Base-by-base conservation (phyloP, 2,797 vertebrate species). In the Chelmon rostratus region DNA sequence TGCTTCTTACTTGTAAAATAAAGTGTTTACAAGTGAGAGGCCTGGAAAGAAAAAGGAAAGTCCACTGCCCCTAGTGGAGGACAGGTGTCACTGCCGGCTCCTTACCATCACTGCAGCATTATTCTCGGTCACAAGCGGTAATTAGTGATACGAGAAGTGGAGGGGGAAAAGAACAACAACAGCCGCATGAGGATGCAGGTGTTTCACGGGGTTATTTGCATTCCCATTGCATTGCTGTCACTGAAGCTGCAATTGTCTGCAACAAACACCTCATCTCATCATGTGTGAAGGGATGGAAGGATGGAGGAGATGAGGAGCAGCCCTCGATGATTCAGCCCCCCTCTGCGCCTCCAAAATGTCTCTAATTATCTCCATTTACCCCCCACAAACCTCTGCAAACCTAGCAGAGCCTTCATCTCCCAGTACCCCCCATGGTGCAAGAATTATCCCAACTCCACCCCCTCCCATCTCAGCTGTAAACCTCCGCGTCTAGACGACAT, bases 321-420 rank as follows among this genome's bases (percentile, higher is more conserved):
- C 66, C 70, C 73, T 66, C 2, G 15, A 86, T 81, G 68, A 79
- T 71, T 81, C 68, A 72, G 59, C 54, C 73, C 81, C 80, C 78
- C 72, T 47, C 49, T 58, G 69, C 0, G 53, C 47, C 42, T 81
- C 78, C 70, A 50, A 87, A 90, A 83, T 63, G 61, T 75, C 62
- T 85, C 81, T 86, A 89, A 89, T 93, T 85, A 89, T 88, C 79
- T 86, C 70, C 70, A 79, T 87, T 91, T 82, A 91, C 84, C 84
- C 78, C 86, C 87, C 58, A 65, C 84, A 68, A 69, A 76, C 72
- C 58, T 69, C 75, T 72, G 46, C 38, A 74, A 58, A 75, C 73
- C 66, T 2, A 68, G 54, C 76, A 58, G 6, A 66, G 58, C 46
- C 81, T 73, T 68, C 77, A 31, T 62, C 61, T 68, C 12, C 42